These are phyloP conservation scores for Oncorhynchus nerka DNA, from an alignment of 2,113 vertebrate genomes.

Conservation along the genomic window DNA sequence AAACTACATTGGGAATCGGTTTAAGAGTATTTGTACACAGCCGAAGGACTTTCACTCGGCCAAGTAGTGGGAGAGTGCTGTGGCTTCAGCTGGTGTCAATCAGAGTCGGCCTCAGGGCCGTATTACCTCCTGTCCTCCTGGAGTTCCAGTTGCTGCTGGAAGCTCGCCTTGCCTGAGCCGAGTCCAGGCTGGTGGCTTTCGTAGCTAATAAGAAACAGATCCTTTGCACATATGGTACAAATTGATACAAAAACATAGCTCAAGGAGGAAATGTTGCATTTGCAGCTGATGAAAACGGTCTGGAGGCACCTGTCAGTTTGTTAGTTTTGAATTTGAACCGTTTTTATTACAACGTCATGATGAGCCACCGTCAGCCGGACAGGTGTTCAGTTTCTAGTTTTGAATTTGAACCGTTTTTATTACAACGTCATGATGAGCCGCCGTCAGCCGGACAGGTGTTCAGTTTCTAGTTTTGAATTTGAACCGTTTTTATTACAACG, in stretches of 20 bases:
- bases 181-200: constrained; percentile 54
- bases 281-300: constrained; percentile 41
- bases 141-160: constrained; percentile 40
- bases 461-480: constrained; percentile 36
- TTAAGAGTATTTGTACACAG: constrained; percentile 3
- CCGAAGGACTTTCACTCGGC: constrained; percentile 3
- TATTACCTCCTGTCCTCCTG: constrained; percentile 13
- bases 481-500: constrained; percentile 51
- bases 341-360: constrained; percentile 54
- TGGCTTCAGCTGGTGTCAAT: constrained; percentile 50
- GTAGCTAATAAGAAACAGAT: constrained; percentile 66
- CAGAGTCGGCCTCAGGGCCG: constrained; percentile 21
- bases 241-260: constrained; percentile 56
- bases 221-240: constrained; percentile 63
- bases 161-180: constrained; percentile 38
- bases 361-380: constrained; percentile 29
- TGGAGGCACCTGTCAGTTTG: constrained; percentile 64
- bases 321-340: constrained; percentile 60
- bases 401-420: constrained; percentile 56
- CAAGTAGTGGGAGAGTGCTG: constrained; percentile 2
- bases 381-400: too few species aligned
- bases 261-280: constrained; percentile 66
- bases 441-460: constrained; percentile 45
- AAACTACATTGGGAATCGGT: background rate
- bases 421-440: constrained; percentile 38